Conservation (phyloP, 2,888 invertebrate species). For the Lutraria lutraria region DNA sequence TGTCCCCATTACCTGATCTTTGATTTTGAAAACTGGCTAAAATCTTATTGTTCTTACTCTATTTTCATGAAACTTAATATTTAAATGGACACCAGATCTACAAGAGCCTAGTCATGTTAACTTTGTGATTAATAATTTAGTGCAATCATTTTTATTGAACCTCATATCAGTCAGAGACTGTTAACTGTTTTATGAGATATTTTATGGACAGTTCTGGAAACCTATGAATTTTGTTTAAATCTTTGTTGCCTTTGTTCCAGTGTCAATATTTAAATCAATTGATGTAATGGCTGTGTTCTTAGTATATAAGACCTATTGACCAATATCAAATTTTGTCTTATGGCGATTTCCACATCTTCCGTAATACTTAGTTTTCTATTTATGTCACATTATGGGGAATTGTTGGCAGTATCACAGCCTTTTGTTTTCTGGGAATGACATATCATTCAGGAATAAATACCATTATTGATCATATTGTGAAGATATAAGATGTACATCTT, state of each 20-base stretch:
- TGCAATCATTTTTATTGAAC: no score
- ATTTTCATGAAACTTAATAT: no score
- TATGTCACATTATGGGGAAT: constrained; percentile 13
- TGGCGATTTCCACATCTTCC: background rate
- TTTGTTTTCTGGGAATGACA: constrained; percentile 27
- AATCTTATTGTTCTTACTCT: no score
- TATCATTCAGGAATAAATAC: constrained; percentile 16
- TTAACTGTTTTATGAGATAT: background rate
- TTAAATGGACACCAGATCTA: no score
- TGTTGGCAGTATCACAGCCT: background rate
- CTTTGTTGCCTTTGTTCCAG: background rate
- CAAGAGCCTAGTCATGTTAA: no score
- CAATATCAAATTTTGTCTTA: background rate
- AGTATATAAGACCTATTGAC: background rate
- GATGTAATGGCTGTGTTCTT: background rate
- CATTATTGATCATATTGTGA: constrained; percentile 21
- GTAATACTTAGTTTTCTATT: background rate
- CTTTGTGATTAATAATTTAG: no score
- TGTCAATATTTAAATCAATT: background rate
- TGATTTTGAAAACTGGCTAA: no score
- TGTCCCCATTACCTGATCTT: no score
- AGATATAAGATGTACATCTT: constrained; percentile 6
- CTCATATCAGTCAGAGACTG: no score
- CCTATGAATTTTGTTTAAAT: background rate
- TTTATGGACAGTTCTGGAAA: background rate